A percentile compares a stretch with the other conserved stretches of the same genome.
phyloP scores from a whole-genome alignment of 1,140 invertebrate species.

The Dinothrombium tinctorium region DNA sequence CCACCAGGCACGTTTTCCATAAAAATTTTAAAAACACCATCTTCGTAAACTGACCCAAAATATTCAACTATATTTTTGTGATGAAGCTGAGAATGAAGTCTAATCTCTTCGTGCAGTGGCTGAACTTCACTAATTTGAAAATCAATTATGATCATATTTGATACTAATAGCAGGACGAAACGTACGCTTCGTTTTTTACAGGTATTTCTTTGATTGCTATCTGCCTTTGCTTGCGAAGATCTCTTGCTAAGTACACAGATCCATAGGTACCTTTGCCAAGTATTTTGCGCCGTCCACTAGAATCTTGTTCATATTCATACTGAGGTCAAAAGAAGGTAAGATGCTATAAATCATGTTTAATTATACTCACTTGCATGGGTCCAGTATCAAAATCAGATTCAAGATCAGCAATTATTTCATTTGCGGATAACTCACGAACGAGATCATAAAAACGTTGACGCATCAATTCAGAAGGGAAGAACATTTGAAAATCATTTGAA shows the following conservation, averaged over 20 bases:
- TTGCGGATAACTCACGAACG: slow-evolving; percentile 47
- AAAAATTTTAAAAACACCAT: slow-evolving; percentile 84
- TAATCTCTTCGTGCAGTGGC: slow-evolving; percentile 92
- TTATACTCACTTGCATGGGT: slow-evolving; percentile 33
- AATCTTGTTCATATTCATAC: slow-evolving; percentile 92
- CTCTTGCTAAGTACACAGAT: slow-evolving; percentile 75
- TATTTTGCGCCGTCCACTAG: slow-evolving; percentile 56
- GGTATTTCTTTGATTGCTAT: slow-evolving; percentile 97
- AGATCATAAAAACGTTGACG: slow-evolving; percentile 48
- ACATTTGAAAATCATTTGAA: slow-evolving; percentile 97
- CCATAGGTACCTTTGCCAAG: slow-evolving; percentile 87
- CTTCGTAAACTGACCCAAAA: slow-evolving; percentile 76
- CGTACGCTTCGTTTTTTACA: slow-evolving; percentile 67
- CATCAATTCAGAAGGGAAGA: slow-evolving; percentile 65
- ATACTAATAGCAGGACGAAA: slow-evolving; percentile 3
- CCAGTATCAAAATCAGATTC: slow-evolving; percentile 41
- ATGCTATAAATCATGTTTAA: not conserved
- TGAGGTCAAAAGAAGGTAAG: slow-evolving; percentile 19
- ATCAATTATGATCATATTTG: not conserved
- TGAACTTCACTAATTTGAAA: slow-evolving; percentile 51
- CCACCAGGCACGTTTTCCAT: slow-evolving; percentile 93
- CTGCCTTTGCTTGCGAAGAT: slow-evolving; percentile 76
- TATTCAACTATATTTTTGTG: slow-evolving; percentile 97
- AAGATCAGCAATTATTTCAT: slow-evolving; percentile 37
- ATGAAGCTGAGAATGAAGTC: slow-evolving; percentile 78